Base-by-base conservation (phyloP, 2,888 invertebrate genomes). In the Autographa pulchrina region DNA sequence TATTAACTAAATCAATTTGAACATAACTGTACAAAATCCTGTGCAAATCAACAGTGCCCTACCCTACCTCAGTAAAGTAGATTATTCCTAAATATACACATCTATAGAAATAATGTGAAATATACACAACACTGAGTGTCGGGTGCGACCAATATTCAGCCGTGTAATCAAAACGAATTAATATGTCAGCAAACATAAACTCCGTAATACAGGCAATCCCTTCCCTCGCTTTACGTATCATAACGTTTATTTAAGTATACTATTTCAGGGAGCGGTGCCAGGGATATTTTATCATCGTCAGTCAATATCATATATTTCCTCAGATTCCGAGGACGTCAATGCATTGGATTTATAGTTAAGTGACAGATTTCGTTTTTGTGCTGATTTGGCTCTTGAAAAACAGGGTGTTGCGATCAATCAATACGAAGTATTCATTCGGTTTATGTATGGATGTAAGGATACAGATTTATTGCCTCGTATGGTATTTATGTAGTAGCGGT, bases 161-260 rank as follows among this genome's bases (percentile, higher is more conserved):
- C 70, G 70, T 64, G 60, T 82, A 70, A 80, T 75, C 62, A 73
- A 64, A 77, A 73, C 64, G 41, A 82, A 73, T 77, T 73, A 82
- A 72, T 70, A 72, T 75, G 71, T 70, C 65, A 66, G 56, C 62
- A 66, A 80, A 75, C 72, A 80, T 58, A 72, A 71, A 77, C 56
- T 68, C 62, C 71, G 62, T 69, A 9, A 67, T 70, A 68, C 74
- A 68, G 72, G 62, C 77, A 66, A 71, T 82, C 67, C 65, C 68
- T 68, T 38, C 65, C 68, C 65, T 35, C 66, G 65, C 48, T 73
- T 65, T 68, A 71, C 68, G 72, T 82, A 71, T 72, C 67, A 80
- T 74, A 73, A 75, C 74, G 74, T 77, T 77, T 73, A 82, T 82
- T 80, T 82, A 69, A 77, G 70, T 80, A 68, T 35, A 69, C 35